A percentile compares a stretch with the other conserved stretches of the same genome.
phyloP scores from a whole-genome alignment of 1,140 invertebrate genomes.

The Cydia amplana region DNA sequence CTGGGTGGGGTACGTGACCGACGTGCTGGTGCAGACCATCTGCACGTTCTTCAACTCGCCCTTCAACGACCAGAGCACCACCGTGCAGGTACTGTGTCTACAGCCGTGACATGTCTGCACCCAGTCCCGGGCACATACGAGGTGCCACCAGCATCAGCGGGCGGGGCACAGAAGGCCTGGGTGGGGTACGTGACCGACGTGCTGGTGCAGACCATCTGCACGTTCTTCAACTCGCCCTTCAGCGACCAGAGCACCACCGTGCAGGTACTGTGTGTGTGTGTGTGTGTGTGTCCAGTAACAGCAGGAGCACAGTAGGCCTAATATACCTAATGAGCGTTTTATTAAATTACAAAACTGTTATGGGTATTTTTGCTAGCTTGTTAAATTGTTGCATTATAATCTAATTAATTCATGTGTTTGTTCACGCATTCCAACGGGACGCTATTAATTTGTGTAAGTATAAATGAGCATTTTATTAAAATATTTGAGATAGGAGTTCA shows the following conservation, averaged over 20 bases:
- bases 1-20: too few relatives aligned
- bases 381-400: not conserved
- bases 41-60: too few relatives aligned
- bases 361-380: too few relatives aligned
- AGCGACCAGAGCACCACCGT: conserved; percentile 97
- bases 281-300: too few relatives aligned
- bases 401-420: not conserved
- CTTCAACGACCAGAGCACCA: too few relatives aligned
- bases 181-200: conserved; percentile 96
- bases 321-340: too few relatives aligned
- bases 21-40: too few relatives aligned
- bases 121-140: not conserved
- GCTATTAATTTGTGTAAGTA: not conserved
- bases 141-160: conserved; percentile 12
- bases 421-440: not conserved
- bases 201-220: conserved; percentile 96
- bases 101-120: too few relatives aligned
- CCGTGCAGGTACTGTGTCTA: too few relatives aligned
- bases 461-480: not conserved
- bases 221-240: conserved; percentile 98
- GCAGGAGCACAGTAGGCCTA: too few relatives aligned
- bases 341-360: too few relatives aligned
- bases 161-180: conserved; percentile 82
- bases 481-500: too few relatives aligned
- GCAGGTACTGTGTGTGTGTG: conserved; percentile 84